Evolutionary conservation across 2,113 vertebrate genomes (phyloP), one percentile per base, ranked within the genome.

Genomic region (Sphyrna mokarran): DNA sequence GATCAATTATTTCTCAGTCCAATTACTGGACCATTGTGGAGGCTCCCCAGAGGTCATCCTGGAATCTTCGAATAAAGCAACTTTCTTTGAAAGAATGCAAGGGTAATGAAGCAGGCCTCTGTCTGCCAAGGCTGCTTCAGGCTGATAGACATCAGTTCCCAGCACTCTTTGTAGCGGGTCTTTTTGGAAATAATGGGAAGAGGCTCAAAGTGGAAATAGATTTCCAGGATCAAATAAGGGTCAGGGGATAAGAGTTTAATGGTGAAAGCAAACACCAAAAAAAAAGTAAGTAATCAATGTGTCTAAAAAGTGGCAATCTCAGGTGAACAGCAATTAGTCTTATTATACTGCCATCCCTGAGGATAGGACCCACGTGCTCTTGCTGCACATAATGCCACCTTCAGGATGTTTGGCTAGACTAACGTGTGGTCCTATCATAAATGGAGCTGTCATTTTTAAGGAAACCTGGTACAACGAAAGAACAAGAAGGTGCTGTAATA

Each of bases 171-270:
- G 33, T 93, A 37, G 89, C 54, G 69, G 37, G 22, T 18, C 68
- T 48, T 54, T 95, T 23, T 95, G 68, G 23, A 95, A 95, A 95
- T 95, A 95, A 95, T 48, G 22, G 68, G 8, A 40, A 76, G 69
- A 95, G 26, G 94, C 70, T 72, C 70, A 40, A 72, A 72, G 69
- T 95, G 94, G 94, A 95, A 72, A 69, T 72, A 72, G 69, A 95
- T 72, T 95, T 95, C 22, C 43, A 72, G 94, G 94, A 95, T 95
- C 94, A 95, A 72, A 61, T 54, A 72, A 72, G 43, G 94, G 94
- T 95, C 94, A 95, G 48, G 43, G 94, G 94, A 95, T 95, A 95
- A 95, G 94, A 95, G 94, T 95, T 95, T 95, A 95, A 95, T 95
- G 69, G 94, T 95, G 94, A 72, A 95, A 95, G 94, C 94, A 95